Conservation (phyloP, 2,888 invertebrate genomes). For the Hetaerina titia region DNA sequence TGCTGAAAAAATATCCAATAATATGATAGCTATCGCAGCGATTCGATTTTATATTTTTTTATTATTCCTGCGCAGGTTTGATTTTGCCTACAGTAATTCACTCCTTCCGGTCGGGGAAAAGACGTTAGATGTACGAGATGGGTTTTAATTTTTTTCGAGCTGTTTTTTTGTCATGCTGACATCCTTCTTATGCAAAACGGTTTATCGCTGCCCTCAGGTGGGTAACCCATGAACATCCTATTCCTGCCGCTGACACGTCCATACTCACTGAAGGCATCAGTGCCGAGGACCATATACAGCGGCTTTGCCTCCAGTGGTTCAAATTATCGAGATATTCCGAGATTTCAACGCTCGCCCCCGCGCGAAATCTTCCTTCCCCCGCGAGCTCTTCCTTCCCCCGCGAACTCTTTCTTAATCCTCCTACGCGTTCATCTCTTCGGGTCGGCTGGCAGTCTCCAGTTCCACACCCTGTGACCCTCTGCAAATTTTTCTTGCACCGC, state of each 20-base stretch:
- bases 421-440: not conserved
- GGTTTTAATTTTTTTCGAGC: not conserved
- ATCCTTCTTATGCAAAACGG: not conserved
- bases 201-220: not conserved
- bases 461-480: not conserved
- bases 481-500: too few species aligned
- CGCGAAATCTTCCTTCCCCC: not conserved
- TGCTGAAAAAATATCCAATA: too few species aligned
- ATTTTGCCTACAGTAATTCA: not conserved
- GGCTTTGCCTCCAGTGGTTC: not conserved
- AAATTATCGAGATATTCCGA: not conserved
- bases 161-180: not conserved
- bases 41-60: too few species aligned
- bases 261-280: not conserved
- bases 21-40: too few species aligned
- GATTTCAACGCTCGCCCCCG: not conserved
- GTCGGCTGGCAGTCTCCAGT: not conserved
- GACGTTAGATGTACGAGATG: not conserved
- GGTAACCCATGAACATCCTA: not conserved
- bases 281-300: slow-evolving; percentile 1
- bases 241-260: slow-evolving; percentile 27
- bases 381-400: not conserved
- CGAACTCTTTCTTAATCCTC: not conserved
- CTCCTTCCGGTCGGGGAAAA: not conserved
- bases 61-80: not conserved